phyloP scores from a whole-genome alignment of 2,888 invertebrate species.

The Plebejus argus region DNA sequence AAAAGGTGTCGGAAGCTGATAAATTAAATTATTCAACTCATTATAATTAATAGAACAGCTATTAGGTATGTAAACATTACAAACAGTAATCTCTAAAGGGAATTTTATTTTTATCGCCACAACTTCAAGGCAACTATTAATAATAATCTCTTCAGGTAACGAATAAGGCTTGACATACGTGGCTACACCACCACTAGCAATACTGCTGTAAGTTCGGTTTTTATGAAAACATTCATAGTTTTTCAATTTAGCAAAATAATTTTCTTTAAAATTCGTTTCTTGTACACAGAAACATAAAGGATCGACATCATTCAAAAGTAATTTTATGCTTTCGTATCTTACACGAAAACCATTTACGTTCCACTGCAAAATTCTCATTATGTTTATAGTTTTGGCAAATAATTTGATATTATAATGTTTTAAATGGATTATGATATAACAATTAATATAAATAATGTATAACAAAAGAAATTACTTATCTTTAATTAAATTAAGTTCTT shows the following conservation, averaged over 20 bases:
- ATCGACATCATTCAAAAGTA: background rate
- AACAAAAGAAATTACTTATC: too few relatives aligned
- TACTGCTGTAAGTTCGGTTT: background rate
- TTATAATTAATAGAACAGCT: background rate
- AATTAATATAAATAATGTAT: too few relatives aligned
- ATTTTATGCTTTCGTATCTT: slow-evolving; percentile 4
- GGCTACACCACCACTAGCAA: slow-evolving; percentile 8
- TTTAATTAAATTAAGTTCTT: too few relatives aligned
- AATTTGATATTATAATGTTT: too few relatives aligned
- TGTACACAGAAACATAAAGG: slow-evolving; percentile 16
- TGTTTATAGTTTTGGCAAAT: too few relatives aligned
- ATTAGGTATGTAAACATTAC: slow-evolving; percentile 19
- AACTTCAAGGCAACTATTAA: background rate
- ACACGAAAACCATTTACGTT: background rate
- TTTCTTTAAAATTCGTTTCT: slow-evolving; percentile 6
- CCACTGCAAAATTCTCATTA: too few relatives aligned
- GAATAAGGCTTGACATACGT: slow-evolving; percentile 2
- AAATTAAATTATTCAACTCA: background rate
- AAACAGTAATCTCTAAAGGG: background rate
- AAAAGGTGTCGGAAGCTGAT: slow-evolving; percentile 19
- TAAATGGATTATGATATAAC: too few relatives aligned
- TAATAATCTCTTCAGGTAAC: background rate
- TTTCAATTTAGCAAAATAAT: background rate
- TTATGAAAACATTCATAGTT: background rate
- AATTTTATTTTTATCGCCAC: background rate